phyloP scores from a whole-genome alignment of 2,797 vertebrate genomes.

The Danio tinwini region DNA sequence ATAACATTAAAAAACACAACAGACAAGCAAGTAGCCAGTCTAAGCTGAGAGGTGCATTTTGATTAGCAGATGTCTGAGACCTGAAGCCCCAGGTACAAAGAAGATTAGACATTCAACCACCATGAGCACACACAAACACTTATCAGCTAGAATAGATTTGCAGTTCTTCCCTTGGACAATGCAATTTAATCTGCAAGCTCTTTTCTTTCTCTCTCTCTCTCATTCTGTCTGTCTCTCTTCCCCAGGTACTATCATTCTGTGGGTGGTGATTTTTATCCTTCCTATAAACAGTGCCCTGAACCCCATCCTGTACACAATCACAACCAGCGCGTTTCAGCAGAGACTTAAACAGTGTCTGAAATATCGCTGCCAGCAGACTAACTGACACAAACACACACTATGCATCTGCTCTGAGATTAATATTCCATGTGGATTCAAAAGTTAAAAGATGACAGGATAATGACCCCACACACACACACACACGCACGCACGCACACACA shows the following conservation, averaged over 20 bases:
- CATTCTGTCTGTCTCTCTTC: not conserved
- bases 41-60: slow-evolving; percentile 7
- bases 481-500: slow-evolving; percentile 7
- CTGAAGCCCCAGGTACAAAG: not conserved
- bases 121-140: slow-evolving; percentile 1
- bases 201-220: slow-evolving; percentile 4
- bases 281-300: slow-evolving; percentile 74
- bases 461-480: not conserved
- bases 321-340: slow-evolving; percentile 70
- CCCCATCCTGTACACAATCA: slow-evolving; percentile 73
- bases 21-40: not conserved
- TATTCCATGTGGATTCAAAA: slow-evolving; percentile 10
- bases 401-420: slow-evolving; percentile 18
- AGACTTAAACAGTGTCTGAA: slow-evolving; percentile 66
- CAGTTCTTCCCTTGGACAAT: slow-evolving; percentile 72
- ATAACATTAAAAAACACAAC: not conserved
- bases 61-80: slow-evolving; percentile 18
- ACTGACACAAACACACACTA: slow-evolving; percentile 42
- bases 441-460: slow-evolving; percentile 21
- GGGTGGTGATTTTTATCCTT: slow-evolving; percentile 76
- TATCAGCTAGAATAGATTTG: slow-evolving; percentile 59
- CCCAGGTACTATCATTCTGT: slow-evolving; percentile 70
- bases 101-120: slow-evolving; percentile 25
- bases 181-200: slow-evolving; percentile 50
- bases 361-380: slow-evolving; percentile 49